Conservation (phyloP, 2,797 vertebrate species). For the Pitangus sulphuratus region DNA sequence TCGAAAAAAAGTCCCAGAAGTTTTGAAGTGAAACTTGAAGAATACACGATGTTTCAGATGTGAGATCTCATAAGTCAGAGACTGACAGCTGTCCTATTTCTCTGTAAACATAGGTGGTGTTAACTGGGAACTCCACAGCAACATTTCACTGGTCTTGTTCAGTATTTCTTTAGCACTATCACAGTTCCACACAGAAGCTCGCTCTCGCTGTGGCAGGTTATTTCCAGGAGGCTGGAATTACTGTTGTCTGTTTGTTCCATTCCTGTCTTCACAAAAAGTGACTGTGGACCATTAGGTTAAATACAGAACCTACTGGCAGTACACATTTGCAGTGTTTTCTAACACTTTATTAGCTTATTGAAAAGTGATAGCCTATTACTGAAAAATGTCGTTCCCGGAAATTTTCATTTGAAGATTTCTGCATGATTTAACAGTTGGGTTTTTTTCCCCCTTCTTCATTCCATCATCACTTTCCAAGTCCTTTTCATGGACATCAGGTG, state of each 20-base stretch:
- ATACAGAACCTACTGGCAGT: neutral
- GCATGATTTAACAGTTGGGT: neutral
- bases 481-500: neutral
- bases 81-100: neutral
- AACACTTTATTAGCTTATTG: neutral
- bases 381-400: neutral
- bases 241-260: neutral
- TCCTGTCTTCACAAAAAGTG: neutral
- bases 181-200: neutral
- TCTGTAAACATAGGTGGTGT: accelerated
- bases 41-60: neutral
- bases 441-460: neutral
- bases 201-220: neutral
- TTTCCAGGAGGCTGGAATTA: neutral
- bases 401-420: neutral
- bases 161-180: neutral
- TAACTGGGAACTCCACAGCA: neutral
- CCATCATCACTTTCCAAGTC: neutral
- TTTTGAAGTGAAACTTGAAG: neutral
- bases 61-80: neutral
- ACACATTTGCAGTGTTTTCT: neutral
- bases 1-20: neutral
- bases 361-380: neutral
- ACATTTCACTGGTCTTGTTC: neutral
- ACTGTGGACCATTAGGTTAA: neutral